phyloP scores from a whole-genome alignment of 2,797 vertebrate species.

The Rhabdophis nuchalis region DNA sequence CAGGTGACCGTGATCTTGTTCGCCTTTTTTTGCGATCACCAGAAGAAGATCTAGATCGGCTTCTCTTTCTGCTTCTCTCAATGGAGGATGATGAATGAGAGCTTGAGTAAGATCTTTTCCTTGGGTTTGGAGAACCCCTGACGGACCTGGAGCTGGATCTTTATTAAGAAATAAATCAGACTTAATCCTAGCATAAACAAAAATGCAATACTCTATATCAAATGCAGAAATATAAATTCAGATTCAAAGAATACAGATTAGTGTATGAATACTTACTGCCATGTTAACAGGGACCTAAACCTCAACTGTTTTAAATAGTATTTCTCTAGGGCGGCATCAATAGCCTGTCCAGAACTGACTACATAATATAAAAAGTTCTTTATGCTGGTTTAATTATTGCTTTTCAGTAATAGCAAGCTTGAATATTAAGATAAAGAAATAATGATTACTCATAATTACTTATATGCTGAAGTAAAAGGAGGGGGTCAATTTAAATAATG shows the following conservation, averaged over 20 bases:
- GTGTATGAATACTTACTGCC: constrained; percentile 69
- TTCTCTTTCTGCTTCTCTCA: constrained; percentile 91
- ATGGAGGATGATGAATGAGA: constrained; percentile 89
- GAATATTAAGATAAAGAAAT: not conserved
- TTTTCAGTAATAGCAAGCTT: not conserved
- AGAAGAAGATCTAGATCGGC: constrained; percentile 95
- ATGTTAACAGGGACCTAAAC: constrained; percentile 54
- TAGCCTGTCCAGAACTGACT: not conserved
- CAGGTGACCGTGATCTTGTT: constrained; percentile 97
- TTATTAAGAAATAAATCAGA: constrained; percentile 89
- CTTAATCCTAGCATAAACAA: constrained; percentile 72
- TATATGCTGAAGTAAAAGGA: not conserved
- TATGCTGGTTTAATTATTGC: not conserved
- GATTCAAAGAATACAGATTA: not conserved
- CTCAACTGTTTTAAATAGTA: constrained; percentile 29
- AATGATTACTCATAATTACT: not conserved
- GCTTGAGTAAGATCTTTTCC: constrained; percentile 89
- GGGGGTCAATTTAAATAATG: not conserved
- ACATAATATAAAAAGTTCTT: not conserved
- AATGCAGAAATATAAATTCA: constrained; percentile 31
- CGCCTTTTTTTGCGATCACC: constrained; percentile 96
- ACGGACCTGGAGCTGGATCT: constrained; percentile 99
- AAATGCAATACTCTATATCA: constrained; percentile 49
- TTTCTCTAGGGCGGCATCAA: not conserved
- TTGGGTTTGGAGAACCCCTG: constrained; percentile 91